A percentile compares a stretch with the other conserved stretches of the same genome.
Conservation (phyloP, 2,797 vertebrate genomes). For the Megaceryle alcyon region DNA sequence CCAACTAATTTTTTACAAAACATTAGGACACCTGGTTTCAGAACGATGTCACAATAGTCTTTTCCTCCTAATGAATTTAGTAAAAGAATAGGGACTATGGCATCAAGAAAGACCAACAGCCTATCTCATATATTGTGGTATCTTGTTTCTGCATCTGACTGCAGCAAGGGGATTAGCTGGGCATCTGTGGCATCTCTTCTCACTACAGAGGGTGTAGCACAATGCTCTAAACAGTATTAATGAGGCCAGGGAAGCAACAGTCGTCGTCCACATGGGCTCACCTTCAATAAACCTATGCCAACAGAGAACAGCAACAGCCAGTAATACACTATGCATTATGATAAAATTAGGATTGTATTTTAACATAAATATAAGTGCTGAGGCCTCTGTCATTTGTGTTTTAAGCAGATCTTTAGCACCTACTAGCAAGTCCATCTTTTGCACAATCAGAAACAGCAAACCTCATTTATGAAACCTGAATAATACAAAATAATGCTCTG, state of each 20-base stretch:
- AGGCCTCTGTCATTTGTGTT: background rate
- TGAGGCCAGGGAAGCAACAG: background rate
- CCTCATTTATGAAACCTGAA: background rate
- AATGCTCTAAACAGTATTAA: background rate
- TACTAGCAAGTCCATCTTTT: background rate
- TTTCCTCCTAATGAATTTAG: background rate
- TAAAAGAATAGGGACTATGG: background rate
- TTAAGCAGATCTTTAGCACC: background rate
- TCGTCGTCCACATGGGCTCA: background rate
- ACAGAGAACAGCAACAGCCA: background rate
- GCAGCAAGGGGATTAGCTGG: background rate
- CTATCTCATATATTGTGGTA: background rate
- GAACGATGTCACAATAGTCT: background rate
- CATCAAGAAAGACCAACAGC: background rate
- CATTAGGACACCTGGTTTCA: background rate
- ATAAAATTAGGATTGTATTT: background rate
- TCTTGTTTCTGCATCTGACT: background rate
- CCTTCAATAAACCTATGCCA: background rate
- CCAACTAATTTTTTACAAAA: constrained; percentile 15
- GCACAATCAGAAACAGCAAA: background rate
- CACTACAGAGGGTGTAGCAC: background rate
- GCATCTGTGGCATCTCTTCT: background rate
- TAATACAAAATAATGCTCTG: background rate
- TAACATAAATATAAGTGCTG: background rate
- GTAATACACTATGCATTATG: accelerated